Evolutionary conservation across 2,113 vertebrate genomes (phyloP), one percentile per base, ranked within the genome.

Genomic region (Colaptes auratus): DNA sequence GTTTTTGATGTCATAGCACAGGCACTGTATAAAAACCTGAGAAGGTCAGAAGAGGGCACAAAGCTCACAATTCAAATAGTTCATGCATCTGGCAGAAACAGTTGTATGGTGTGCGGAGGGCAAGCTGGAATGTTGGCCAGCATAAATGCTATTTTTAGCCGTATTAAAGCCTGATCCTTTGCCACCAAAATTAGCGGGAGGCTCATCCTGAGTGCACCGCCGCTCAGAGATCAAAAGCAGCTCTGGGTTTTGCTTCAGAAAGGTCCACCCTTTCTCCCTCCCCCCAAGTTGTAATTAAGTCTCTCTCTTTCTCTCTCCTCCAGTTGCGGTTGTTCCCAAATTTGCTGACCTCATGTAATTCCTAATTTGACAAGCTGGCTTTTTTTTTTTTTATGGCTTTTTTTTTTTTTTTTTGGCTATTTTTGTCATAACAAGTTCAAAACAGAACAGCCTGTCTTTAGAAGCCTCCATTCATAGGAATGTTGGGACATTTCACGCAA

Each of bases 321-420:
- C 93, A 65, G 58, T 83, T 46, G 85, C 4, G 61, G 28, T 69
- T 55, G 67, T 91, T 89, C 87, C 89, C 73, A 93, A 92, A 96
- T 96, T 93, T 96, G 95, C 96, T 96, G 96, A 97, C 86, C 86
- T 93, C 93, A 79, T 88, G 89, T 96, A 92, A 92, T 96, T 97
- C 95, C 88, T 92, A 96, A 97, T 93, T 92, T 82, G 86, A 96
- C 90, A 88, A 94, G 86, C 87, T 82, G 82, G 61, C 88, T 69
- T 42, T 61, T 58, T 82, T 79, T 56, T 11, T 7, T 73, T n/a
- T 19, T 46, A 63, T 12, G 10, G 4, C 10, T 25, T 7, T 24
- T 24, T 52, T 69, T 46, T 65, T 58, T 82, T 79, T 56, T 71
- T 90, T 82, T 78, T 28, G 7, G 59, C 73, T 96, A 92, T 96